A percentile compares a stretch with the other conserved stretches of the same genome.
Evolutionary conservation across 2,888 invertebrate species (phyloP).

Genomic region (Crossocerus cetratus): DNA sequence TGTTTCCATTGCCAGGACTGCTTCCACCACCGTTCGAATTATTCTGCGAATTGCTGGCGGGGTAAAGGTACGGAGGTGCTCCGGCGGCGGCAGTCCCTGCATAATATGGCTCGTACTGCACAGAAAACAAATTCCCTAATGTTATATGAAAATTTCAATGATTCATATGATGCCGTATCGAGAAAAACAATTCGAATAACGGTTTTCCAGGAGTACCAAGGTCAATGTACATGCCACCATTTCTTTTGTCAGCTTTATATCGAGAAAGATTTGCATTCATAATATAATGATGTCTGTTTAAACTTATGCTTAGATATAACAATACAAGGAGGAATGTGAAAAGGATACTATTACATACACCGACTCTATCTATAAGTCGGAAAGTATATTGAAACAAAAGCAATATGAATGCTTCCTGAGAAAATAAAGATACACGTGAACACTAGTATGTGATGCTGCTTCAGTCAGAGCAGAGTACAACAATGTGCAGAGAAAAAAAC

Average conservation of each 20-base stretch:
- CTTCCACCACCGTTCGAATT: constrained; percentile 61
- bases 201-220: constrained; percentile 18
- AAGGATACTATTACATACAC: too few species aligned
- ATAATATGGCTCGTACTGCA: constrained; percentile 75
- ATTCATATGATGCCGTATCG: not conserved
- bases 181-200: not conserved
- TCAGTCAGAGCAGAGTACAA: not conserved
- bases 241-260: not conserved
- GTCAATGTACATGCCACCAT: constrained; percentile 29
- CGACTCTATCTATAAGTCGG: too few species aligned
- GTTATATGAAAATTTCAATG: not conserved
- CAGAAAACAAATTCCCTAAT: constrained; percentile 32
- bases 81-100: constrained; percentile 72
- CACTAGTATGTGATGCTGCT: too few species aligned
- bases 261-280: not conserved
- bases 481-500: constrained; percentile 1
- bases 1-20: constrained; percentile 59
- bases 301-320: too few species aligned
- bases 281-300: too few species aligned
- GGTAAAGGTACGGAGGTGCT: constrained; percentile 76
- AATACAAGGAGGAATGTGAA: too few species aligned
- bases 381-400: too few species aligned
- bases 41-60: constrained; percentile 74
- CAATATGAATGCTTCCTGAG: too few species aligned
- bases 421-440: too few species aligned